These are phyloP conservation scores for Cydia fagiglandana DNA, from an alignment of 1,140 invertebrate genomes.

Conservation along the genomic window DNA sequence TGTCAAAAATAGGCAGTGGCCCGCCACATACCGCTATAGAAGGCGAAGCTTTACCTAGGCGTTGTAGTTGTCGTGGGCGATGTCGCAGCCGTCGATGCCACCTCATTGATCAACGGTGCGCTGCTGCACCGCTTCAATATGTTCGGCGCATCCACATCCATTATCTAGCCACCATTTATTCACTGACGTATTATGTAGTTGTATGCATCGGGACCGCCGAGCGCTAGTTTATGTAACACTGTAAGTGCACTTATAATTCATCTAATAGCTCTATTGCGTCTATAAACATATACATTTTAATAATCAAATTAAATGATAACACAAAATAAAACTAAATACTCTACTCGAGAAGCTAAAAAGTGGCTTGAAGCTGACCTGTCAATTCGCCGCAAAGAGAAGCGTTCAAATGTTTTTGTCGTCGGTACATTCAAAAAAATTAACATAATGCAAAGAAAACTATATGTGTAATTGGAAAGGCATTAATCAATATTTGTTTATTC, in stretches of 20 bases:
- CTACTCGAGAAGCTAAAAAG: constrained; percentile 70
- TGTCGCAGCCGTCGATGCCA: constrained; percentile 66
- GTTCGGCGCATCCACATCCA: constrained; percentile 79
- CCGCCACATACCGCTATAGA: constrained; percentile 21
- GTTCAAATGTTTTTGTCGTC: constrained; percentile 4
- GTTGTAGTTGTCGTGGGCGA: constrained; percentile 72
- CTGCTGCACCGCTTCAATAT: constrained; percentile 79
- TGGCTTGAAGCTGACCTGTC: constrained; percentile 74
- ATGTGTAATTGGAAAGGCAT: background rate
- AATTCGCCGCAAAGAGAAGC: constrained; percentile 43
- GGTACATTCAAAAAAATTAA: background rate
- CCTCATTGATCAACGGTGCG: constrained; percentile 78
- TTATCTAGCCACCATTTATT: constrained; percentile 76
- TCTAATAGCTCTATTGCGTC: constrained; percentile 52
- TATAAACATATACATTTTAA: constrained; percentile 60
- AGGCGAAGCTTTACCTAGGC: constrained; percentile 65
- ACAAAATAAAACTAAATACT: constrained; percentile 70
- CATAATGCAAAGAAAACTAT: background rate
- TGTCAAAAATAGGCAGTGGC: constrained; percentile 69
- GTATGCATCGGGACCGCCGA: constrained; percentile 70
- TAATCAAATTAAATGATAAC: constrained; percentile 60
- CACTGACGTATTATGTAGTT: constrained; percentile 76
- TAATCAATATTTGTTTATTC: no score
- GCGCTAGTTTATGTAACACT: constrained; percentile 75
- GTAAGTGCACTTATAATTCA: constrained; percentile 63